A percentile compares a stretch with the other conserved stretches of the same genome.
phyloP scores from a whole-genome alignment of 2,797 vertebrate species.

The Ataeniobius toweri region DNA sequence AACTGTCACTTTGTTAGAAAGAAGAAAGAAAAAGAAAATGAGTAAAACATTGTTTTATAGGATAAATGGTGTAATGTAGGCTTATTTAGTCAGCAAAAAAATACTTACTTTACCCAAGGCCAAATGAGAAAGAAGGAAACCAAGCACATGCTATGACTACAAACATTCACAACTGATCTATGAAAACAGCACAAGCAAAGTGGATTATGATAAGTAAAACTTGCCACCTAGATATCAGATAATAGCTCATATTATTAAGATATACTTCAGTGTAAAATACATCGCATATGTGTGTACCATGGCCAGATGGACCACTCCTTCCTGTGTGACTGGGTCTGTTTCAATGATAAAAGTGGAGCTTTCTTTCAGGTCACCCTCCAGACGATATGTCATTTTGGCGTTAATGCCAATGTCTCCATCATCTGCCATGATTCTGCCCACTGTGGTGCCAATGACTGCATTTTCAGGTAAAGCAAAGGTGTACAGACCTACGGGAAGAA shows the following conservation, averaged over 20 bases:
- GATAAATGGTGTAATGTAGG: background rate
- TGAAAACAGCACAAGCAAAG: background rate
- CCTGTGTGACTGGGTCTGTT: conserved; percentile 88
- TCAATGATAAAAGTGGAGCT: conserved; percentile 84
- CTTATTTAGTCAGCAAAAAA: background rate
- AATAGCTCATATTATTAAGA: background rate
- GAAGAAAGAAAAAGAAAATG: background rate
- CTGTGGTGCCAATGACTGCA: conserved; percentile 79
- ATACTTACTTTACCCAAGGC: background rate
- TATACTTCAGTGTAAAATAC: background rate
- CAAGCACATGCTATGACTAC: background rate
- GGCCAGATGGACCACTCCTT: conserved; percentile 87
- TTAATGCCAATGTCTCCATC: conserved; percentile 89
- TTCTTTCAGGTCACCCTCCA: conserved; percentile 85
- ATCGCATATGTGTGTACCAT: conserved; percentile 78
- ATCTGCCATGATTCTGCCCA: conserved; percentile 88
- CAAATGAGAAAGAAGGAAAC: too few species aligned
- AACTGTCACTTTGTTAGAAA: background rate
- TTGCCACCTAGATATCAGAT: too few species aligned
- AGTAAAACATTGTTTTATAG: background rate
- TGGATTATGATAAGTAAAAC: too few species aligned
- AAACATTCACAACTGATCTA: background rate
- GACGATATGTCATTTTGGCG: conserved; percentile 88
- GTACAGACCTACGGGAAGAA: conserved; percentile 82
- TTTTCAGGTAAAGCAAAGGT: conserved; percentile 87